phyloP scores from a whole-genome alignment of 2,888 invertebrate genomes.

The Eugnorisma glareosa region DNA sequence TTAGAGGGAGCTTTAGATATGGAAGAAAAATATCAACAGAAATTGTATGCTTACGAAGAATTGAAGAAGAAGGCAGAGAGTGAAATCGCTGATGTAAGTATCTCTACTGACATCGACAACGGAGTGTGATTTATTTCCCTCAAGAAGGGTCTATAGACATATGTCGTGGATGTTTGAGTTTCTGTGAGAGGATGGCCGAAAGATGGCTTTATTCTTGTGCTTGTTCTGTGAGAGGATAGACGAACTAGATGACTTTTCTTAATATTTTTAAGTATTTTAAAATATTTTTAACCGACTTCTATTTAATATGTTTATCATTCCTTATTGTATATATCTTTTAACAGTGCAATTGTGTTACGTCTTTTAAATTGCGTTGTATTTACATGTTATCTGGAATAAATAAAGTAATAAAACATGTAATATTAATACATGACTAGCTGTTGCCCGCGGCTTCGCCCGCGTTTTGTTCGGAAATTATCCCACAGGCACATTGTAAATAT shows the following conservation, averaged over 20 bases:
- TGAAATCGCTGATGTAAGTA: slow-evolving; percentile 83
- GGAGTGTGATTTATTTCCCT: background rate
- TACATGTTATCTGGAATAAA: background rate
- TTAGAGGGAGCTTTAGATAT: slow-evolving; percentile 81
- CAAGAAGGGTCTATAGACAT: background rate
- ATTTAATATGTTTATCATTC: background rate
- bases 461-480: too few relatives aligned
- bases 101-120: background rate
- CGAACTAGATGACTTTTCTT: too few relatives aligned
- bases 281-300: background rate
- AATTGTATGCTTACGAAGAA: slow-evolving; percentile 80
- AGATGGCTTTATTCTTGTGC: background rate
- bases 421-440: too few relatives aligned
- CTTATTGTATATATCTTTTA: background rate
- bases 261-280: background rate
- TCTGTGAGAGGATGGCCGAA: background rate
- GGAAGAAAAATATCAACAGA: slow-evolving; percentile 86
- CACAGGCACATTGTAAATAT: too few relatives aligned
- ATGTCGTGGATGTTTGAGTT: background rate
- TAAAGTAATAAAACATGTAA: background rate
- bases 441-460: too few relatives aligned
- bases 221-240: too few relatives aligned
- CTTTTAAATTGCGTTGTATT: background rate
- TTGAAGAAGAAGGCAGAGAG: slow-evolving; percentile 82
- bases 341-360: background rate